These are phyloP conservation scores for Hedya salicella DNA, from an alignment of 2,888 invertebrate genomes.

Conservation along the genomic window DNA sequence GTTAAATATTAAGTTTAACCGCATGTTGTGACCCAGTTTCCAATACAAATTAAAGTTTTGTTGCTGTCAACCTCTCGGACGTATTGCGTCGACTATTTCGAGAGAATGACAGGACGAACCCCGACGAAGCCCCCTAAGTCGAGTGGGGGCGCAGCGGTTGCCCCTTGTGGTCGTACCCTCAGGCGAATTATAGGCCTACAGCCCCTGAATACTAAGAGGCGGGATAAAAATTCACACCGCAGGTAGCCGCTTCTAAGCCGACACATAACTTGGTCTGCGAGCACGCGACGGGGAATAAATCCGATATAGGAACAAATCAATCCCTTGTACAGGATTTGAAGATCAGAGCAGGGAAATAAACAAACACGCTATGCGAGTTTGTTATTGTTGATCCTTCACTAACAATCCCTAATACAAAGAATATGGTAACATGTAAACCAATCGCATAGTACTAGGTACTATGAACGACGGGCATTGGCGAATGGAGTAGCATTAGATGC, in stretches of 20 bases:
- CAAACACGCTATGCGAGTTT: slow-evolving; percentile 64
- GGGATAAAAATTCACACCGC: slow-evolving; percentile 77
- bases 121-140: slow-evolving; percentile 59
- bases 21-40: slow-evolving; percentile 37
- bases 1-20: slow-evolving; percentile 35
- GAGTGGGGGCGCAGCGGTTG: slow-evolving; percentile 62
- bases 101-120: slow-evolving; percentile 62
- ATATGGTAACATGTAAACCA: slow-evolving; percentile 42
- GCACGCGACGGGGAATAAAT: slow-evolving; percentile 67
- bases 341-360: slow-evolving; percentile 69
- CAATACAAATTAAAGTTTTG: slow-evolving; percentile 43
- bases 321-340: slow-evolving; percentile 65
- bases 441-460: slow-evolving; percentile 10
- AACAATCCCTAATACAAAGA: slow-evolving; percentile 66
- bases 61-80: slow-evolving; percentile 45
- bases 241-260: slow-evolving; percentile 77
- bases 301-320: slow-evolving; percentile 73
- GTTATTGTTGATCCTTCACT: slow-evolving; percentile 66
- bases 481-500: too few relatives aligned
- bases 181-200: slow-evolving; percentile 77
- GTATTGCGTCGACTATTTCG: slow-evolving; percentile 59
- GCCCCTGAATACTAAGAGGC: slow-evolving; percentile 76
- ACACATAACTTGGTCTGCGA: slow-evolving; percentile 70
- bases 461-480: background rate
- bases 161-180: slow-evolving; percentile 71